Evolutionary conservation across 2,888 invertebrate genomes (phyloP).

Genomic region (Operophtera brumata): DNA sequence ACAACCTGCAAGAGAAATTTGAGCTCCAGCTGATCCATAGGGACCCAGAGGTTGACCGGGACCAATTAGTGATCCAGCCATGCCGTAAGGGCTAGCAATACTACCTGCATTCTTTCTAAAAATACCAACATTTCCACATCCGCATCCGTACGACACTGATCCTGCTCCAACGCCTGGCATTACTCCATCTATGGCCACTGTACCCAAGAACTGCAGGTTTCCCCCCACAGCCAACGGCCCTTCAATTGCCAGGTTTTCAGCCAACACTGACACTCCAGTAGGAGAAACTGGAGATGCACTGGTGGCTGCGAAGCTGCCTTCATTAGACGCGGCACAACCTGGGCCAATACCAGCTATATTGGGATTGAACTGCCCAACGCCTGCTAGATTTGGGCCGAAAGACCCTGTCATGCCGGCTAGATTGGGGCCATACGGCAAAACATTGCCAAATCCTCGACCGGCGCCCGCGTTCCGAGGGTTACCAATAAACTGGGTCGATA

Average conservation of each 20-base stretch:
- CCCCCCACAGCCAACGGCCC: slow-evolving; percentile 36
- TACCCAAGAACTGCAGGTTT: slow-evolving; percentile 36
- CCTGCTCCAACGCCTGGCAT: slow-evolving; percentile 33
- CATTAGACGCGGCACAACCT: slow-evolving; percentile 4
- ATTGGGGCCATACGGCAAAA: not conserved
- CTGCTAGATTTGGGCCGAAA: not conserved
- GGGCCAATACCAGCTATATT: slow-evolving; percentile 4
- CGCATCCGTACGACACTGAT: slow-evolving; percentile 36
- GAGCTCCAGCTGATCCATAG: not conserved
- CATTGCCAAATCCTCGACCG: slow-evolving; percentile 5
- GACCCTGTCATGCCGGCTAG: not conserved
- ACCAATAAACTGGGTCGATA: slow-evolving; percentile 25
- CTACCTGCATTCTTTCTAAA: not conserved
- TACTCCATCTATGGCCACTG: slow-evolving; percentile 35
- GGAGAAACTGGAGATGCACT: slow-evolving; percentile 36
- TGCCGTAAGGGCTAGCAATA: not conserved
- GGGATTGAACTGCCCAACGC: not conserved
- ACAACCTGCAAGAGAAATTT: not conserved
- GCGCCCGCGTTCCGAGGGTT: slow-evolving; percentile 13
- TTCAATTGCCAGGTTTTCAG: slow-evolving; percentile 35
- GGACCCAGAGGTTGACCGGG: not conserved
- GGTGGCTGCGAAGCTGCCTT: slow-evolving; percentile 31
- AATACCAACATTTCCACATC: slow-evolving; percentile 29
- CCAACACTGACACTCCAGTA: slow-evolving; percentile 35
- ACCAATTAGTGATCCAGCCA: not conserved